Evolutionary conservation across 2,888 invertebrate genomes (phyloP).

Genomic region (Chironomus tentans): DNA sequence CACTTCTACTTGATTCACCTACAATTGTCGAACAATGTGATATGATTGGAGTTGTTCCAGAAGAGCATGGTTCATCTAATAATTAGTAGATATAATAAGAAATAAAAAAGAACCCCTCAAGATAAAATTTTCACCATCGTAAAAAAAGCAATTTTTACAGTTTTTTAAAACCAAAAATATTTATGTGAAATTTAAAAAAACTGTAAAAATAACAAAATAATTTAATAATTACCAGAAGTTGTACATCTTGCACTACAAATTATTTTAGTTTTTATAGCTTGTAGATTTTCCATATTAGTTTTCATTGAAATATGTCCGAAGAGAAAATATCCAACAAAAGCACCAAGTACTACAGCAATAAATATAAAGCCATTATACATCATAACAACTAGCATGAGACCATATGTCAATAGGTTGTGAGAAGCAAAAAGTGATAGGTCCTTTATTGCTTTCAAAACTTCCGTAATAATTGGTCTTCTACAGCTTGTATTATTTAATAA

Average conservation of each 20-base stretch:
- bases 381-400: constrained; percentile 68
- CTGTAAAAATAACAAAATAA: no score
- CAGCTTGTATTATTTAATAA: constrained; percentile 26
- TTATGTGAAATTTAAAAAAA: no score
- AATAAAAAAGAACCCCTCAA: background rate
- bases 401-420: constrained; percentile 53
- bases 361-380: constrained; percentile 59
- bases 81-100: background rate
- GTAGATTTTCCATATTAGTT: constrained; percentile 45
- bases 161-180: no score
- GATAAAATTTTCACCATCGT: background rate
- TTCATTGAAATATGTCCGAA: constrained; percentile 47
- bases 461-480: constrained; percentile 7
- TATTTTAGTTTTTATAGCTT: constrained; percentile 40
- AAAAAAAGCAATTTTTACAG: background rate
- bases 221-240: constrained; percentile 32
- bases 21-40: constrained; percentile 12
- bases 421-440: constrained; percentile 32
- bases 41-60: constrained; percentile 7
- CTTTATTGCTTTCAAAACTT: constrained; percentile 24
- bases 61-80: constrained; percentile 16
- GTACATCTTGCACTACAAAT: constrained; percentile 41
- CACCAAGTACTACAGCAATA: constrained; percentile 55
- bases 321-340: constrained; percentile 49
- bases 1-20: background rate